Base-by-base conservation (phyloP, 2,113 vertebrate genomes). In the Microtus oregoni region DNA sequence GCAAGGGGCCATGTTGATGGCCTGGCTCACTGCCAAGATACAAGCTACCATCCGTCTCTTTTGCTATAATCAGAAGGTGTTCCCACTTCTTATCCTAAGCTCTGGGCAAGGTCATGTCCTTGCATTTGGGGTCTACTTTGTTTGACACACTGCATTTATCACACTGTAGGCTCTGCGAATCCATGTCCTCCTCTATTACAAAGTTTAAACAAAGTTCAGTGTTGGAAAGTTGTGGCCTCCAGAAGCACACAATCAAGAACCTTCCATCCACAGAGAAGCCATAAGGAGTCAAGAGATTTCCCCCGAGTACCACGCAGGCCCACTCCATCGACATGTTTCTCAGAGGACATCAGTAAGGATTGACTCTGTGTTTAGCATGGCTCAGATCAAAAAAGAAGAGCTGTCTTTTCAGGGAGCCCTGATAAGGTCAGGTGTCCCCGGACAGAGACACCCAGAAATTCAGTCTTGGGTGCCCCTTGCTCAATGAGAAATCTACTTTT, bases 121-220 rank as follows among this genome's bases (percentile, higher is more conserved):
- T 76, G 15, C 8, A 38, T 44, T 68, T 35, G 12, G 9, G 38
- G 30, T 89, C 41, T 22, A 4, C 38, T 38, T 61, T 55, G 61
- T 78, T 8, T n/a, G 11, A 7, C n/a, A n/a, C 0, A 13, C 17
- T 52, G n/a, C 8, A 12, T 38, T 38, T 26, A 72, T 88, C 35
- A 70, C 70, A 22, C 50, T 17, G 32, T 52, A 50, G 67, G 35
- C 24, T 13, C 50, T 22, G 7, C 32, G 26, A 17, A 0, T 35
- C 9, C 15, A 4, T 2, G 0, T 9, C 3, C 65, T 28, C 14
- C 0, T 47, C 22, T 70, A 26, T 68, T 32, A 13, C 0, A 4
- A 72, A 88, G 44, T 72, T 41, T 44, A 82, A 47, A 17, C 11
- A 30, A 76, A 20, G 13, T 0, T 38, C 26, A 41, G 44, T 11